Evolutionary conservation across 1,140 invertebrate genomes (phyloP), one percentile per base, ranked within the genome.

Genomic region (Arion vulgaris): DNA sequence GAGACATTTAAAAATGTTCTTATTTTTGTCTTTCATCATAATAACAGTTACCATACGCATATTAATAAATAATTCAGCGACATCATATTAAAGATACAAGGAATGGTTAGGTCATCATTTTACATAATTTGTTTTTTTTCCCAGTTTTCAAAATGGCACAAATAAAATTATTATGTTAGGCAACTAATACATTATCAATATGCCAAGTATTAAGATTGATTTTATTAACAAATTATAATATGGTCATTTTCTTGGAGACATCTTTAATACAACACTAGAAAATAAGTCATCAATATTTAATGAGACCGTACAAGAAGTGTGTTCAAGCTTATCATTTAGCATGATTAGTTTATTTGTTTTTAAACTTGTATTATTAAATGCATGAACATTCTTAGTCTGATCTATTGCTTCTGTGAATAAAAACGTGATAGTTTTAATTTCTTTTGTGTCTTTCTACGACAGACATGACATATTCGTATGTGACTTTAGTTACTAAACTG

Each of bases 81-180:
- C 39, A 75, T 49, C 19, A 53, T 72, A n/a, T 39, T 57, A 38
- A 73, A 51, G 19, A 41, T 74, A 76, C 72, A 74, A 82, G 72
- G 51, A 82, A 82, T 80, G 78, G 15, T 80, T n/a, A 74, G 11
- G 34, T 57, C 72, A n/a, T 39, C 41, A 45, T 7, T 7, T 7
- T 9, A 11, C 39, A 26, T 53, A 23, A 73, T 73, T 36, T 81
- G 38, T 72, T 39, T n/a, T n/a, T n/a, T n/a, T n/a, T n/a, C n/a
- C n/a, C 41, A 72, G 26, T 57, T 9, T n/a, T 34, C 36, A 73
- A 73, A 74, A 81, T 73, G 68, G 80, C 69, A 81, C 69, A 74
- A 45, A 81, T 34, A 36, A 78, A 78, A 34, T 19, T 13, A 57
- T 41, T 34, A 57, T 53, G 28, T n/a, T 39, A 41, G 19, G 41